These are phyloP conservation scores for Cryptoblepharus egeriae DNA, from an alignment of 2,797 vertebrate genomes.

Conservation along the genomic window DNA sequence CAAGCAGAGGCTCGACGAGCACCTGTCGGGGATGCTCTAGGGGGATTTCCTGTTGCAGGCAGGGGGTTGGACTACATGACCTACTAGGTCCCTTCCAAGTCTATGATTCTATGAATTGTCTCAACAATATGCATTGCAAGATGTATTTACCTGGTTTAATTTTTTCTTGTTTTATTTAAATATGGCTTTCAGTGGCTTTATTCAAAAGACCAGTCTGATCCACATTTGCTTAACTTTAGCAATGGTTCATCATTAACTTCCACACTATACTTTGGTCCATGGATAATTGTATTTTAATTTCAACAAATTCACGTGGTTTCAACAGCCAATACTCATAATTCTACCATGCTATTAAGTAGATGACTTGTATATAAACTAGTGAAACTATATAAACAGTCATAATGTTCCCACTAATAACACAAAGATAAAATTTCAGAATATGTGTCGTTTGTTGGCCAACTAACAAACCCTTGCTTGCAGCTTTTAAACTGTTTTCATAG, in stretches of 20 bases:
- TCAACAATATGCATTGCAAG: not conserved
- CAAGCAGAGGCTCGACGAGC: too few species aligned
- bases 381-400: not conserved
- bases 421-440: not conserved
- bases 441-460: not conserved
- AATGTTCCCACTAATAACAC: too few species aligned
- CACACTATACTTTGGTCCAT: not conserved
- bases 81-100: too few species aligned
- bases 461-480: not conserved
- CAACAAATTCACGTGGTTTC: not conserved
- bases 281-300: not conserved
- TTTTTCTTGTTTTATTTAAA: not conserved
- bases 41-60: too few species aligned
- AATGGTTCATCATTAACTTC: not conserved
- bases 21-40: too few species aligned
- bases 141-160: not conserved
- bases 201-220: not conserved
- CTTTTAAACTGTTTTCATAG: not conserved
- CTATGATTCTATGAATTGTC: too few species aligned
- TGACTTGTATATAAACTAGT: not conserved
- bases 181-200: not conserved
- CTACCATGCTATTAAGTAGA: not conserved
- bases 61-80: too few species aligned
- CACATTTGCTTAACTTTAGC: not conserved
- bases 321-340: not conserved